Evolutionary conservation across 2,113 vertebrate genomes (phyloP), one percentile per base, ranked within the genome.

Genomic region (Entomyzon cyanotis): DNA sequence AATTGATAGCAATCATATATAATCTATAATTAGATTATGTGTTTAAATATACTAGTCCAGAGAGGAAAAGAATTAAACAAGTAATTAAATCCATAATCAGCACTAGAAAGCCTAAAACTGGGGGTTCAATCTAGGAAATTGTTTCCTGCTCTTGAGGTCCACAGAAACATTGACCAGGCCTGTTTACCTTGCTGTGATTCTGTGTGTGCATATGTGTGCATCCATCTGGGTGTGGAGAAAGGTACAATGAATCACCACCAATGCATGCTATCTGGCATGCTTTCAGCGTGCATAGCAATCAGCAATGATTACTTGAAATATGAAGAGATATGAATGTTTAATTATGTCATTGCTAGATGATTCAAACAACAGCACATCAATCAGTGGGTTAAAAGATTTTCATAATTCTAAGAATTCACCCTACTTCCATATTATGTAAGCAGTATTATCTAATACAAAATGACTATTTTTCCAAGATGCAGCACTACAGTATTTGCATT

Each of bases 121-220:
- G 13, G 15, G 77, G 22, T 83, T 95, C 39, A 62, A 2, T 39
- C 42, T 53, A 52, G 50, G 33, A 85, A 90, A 73, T 42, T 19
- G 15, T 62, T 92, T 86, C 22, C 67, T 83, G 46, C 25, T 28
- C 53, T 77, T 55, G 28, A 55, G 13, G 67, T 63, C 63, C 55
- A 42, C 0, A 0, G 42, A 56, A 76, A 33, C 18, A 35, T 53
- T 37, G 23, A 75, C 53, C 13, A 76, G 27, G 15, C 20, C 21
- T 49, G 2, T 47, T 65, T 42, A 71, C 15, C 24, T 75, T 33
- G 27, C 20, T 5, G 22, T 15, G 4, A 25, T 16, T 42, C 23
- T 75, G 4, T 25, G 15, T 68, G 28, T 37, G 13, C 21, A 19
- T 37, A 28, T 23, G 25, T 75, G 19, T 59, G 24, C 3, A 0